A percentile compares a stretch with the other conserved stretches of the same genome.
Conservation (phyloP, 2,113 vertebrate species). For the Propithecus coquereli region DNA sequence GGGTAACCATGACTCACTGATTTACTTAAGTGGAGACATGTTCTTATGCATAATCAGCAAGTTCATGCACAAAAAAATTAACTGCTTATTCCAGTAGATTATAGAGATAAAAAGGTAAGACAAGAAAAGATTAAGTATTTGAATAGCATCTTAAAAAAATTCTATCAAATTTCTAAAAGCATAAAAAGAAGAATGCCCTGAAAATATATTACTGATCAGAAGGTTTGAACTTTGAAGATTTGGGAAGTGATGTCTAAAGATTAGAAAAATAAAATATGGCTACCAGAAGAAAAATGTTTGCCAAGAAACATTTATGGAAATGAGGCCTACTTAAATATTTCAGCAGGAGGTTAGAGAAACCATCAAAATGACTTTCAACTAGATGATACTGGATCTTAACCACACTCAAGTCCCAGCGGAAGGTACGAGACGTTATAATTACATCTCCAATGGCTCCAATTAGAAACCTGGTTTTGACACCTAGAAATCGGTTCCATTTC, state of each 20-base stretch:
- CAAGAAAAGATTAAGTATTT: slow-evolving; percentile 41
- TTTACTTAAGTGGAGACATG: neutral
- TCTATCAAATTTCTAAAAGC: slow-evolving; percentile 9
- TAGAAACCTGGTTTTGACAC: slow-evolving; percentile 16
- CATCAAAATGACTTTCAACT: neutral
- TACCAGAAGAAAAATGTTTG: neutral
- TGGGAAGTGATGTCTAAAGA: neutral
- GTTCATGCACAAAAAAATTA: slow-evolving; percentile 37
- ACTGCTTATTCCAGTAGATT: slow-evolving; percentile 48
- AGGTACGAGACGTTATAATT: neutral
- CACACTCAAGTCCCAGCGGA: neutral
- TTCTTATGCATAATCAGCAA: neutral
- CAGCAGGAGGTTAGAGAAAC: neutral
- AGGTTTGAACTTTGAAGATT: neutral
- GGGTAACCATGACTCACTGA: slow-evolving; percentile 12
- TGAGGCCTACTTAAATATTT: neutral
- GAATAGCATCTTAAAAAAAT: slow-evolving; percentile 16
- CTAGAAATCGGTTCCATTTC: slow-evolving; percentile 25
- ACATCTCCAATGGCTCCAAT: neutral
- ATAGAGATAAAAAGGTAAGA: slow-evolving; percentile 44
- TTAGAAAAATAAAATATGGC: neutral
- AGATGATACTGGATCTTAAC: neutral
- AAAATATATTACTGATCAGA: slow-evolving; percentile 48
- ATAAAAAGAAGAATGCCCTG: slow-evolving; percentile 8
- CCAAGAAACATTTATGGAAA: neutral